Conservation (phyloP, 1,140 invertebrate genomes). For the Monochamus saltuarius region DNA sequence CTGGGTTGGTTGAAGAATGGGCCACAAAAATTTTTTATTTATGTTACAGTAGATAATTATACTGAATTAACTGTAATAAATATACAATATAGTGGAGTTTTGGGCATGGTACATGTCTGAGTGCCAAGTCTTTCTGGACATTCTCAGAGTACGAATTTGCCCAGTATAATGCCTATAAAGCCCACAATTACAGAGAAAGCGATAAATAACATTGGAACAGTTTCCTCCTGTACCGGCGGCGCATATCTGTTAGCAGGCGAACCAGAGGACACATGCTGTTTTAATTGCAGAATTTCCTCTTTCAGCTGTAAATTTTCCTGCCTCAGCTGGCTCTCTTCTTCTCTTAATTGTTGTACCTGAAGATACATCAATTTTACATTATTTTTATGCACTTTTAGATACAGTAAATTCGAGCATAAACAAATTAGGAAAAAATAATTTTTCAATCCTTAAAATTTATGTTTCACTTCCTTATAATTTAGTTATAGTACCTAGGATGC, state of each 20-base stretch:
- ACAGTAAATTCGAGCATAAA: too few relatives aligned
- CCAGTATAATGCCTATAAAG: conserved; percentile 44
- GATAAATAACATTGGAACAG: conserved; percentile 31
- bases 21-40: conserved; percentile 1
- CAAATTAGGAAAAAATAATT: too few relatives aligned
- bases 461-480: too few relatives aligned
- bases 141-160: conserved; percentile 49
- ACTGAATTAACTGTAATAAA: conserved; percentile 40
- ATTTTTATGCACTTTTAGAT: too few relatives aligned
- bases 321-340: conserved; percentile 72
- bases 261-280: conserved; percentile 44
- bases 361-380: neutral
- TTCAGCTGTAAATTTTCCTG: conserved; percentile 81
- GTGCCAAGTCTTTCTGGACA: conserved; percentile 28
- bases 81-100: conserved; percentile 41
- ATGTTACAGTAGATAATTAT: conserved; percentile 37
- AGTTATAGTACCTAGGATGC: too few relatives aligned
- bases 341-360: conserved; percentile 61
- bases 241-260: conserved; percentile 38
- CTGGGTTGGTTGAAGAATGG: neutral
- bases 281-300: conserved; percentile 61
- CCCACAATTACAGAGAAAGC: conserved; percentile 35
- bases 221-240: conserved; percentile 35
- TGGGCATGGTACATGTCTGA: conserved; percentile 19
- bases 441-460: too few relatives aligned